Percentiles rank a stretch among this genome's conserved stretches.
Evolutionary conservation across 2,797 vertebrate genomes (phyloP).

Genomic region (Sparus aurata): DNA sequence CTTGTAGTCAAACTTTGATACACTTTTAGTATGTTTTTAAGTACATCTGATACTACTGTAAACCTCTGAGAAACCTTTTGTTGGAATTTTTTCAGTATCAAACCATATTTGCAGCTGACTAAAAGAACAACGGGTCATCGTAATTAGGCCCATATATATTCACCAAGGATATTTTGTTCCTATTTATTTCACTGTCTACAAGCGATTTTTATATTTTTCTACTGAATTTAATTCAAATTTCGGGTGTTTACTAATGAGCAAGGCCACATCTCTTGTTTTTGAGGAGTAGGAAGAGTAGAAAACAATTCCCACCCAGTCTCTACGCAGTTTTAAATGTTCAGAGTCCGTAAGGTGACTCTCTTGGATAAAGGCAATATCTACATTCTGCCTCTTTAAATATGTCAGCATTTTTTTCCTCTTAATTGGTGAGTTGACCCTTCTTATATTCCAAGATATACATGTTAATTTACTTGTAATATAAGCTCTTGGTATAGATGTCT

Average conservation of each 20-base stretch:
- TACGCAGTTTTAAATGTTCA: neutral
- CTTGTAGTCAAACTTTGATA: too few species aligned
- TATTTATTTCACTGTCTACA: neutral
- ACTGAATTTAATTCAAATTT: neutral
- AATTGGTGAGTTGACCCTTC: conserved; percentile 4
- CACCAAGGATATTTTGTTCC: neutral
- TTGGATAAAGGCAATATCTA: neutral
- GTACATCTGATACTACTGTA: too few species aligned
- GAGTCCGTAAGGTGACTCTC: conserved; percentile 1
- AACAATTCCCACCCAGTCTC: conserved; percentile 7
- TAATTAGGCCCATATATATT: neutral
- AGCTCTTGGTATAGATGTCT: neutral
- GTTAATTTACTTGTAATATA: neutral
- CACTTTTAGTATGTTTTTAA: too few species aligned
- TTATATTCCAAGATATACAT: conserved; percentile 4
- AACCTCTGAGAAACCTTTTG: too few species aligned
- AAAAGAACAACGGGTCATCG: neutral
- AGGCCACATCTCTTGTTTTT: neutral
- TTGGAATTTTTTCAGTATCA: too few species aligned
- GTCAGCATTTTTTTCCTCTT: conserved; percentile 1
- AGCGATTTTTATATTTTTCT: neutral
- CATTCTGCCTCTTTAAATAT: conserved; percentile 2
- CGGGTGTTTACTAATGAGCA: neutral
- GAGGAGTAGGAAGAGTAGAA: conserved; percentile 4
- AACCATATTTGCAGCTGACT: too few species aligned